phyloP scores from a whole-genome alignment of 2,888 invertebrate species.

The Microctonus hyperodae region DNA sequence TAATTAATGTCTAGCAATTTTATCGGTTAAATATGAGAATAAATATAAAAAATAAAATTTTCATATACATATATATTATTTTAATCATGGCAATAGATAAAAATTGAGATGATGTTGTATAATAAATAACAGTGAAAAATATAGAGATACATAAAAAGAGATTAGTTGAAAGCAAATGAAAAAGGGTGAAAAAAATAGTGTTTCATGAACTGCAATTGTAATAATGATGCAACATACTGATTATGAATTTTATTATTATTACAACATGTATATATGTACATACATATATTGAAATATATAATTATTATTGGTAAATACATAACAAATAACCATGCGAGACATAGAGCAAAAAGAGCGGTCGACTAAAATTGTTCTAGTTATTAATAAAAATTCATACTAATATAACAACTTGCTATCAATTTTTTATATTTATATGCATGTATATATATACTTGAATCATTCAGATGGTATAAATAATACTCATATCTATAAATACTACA shows the following conservation, averaged over 20 bases:
- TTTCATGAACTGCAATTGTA: constrained; percentile 2
- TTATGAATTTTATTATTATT: background rate
- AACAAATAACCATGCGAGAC: constrained; percentile 9
- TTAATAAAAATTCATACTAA: background rate
- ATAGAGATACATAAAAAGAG: background rate
- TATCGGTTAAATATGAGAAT: constrained; percentile 17
- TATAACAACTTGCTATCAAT: no score
- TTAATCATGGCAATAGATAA: background rate
- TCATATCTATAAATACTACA: no score
- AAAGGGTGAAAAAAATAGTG: background rate
- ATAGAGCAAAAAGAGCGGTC: background rate
- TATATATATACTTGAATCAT: no score
- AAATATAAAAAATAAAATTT: background rate
- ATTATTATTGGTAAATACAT: background rate
- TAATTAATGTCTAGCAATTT: constrained; percentile 43
- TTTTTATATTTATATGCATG: no score
- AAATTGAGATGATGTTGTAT: background rate
- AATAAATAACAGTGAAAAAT: background rate
- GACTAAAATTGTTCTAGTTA: background rate
- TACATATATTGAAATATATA: background rate
- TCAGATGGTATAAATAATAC: no score
- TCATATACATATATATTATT: background rate
- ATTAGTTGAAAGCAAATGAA: background rate
- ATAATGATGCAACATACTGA: constrained; percentile 18
- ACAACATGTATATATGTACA: background rate